Percentiles rank a stretch among this genome's conserved stretches.
phyloP scores from a whole-genome alignment of 1,140 invertebrate species.

The Drosophila parvula region DNA sequence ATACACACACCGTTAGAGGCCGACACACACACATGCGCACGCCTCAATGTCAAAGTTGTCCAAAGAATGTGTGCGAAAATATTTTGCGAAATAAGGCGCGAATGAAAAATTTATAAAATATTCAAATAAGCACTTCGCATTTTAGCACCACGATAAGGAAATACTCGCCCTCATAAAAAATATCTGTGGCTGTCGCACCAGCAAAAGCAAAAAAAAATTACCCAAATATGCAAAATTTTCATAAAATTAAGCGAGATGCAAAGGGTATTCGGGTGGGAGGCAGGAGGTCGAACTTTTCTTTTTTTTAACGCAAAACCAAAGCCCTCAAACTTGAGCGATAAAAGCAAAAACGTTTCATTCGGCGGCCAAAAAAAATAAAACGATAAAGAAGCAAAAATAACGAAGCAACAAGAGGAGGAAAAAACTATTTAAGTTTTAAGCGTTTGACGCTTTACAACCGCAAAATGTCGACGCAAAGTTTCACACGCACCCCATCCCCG shows the following conservation, averaged over 20 bases:
- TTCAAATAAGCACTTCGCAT: slow-evolving; percentile 77
- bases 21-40: slow-evolving; percentile 32
- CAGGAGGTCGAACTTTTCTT: slow-evolving; percentile 28
- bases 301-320: slow-evolving; percentile 47
- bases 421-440: slow-evolving; percentile 80
- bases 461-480: slow-evolving; percentile 79
- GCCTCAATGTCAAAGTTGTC: slow-evolving; percentile 71
- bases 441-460: slow-evolving; percentile 80
- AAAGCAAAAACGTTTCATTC: slow-evolving; percentile 51
- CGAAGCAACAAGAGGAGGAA: slow-evolving; percentile 25
- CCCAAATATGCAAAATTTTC: slow-evolving; percentile 55
- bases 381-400: slow-evolving; percentile 30
- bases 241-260: slow-evolving; percentile 56
- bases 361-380: slow-evolving; percentile 45
- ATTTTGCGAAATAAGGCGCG: slow-evolving; percentile 78
- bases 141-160: slow-evolving; percentile 56
- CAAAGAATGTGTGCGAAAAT: slow-evolving; percentile 76
- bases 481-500: slow-evolving; percentile 47
- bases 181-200: slow-evolving; percentile 39
- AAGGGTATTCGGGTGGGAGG: slow-evolving; percentile 10
- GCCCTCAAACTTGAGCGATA: slow-evolving; percentile 63
- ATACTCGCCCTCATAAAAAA: slow-evolving; percentile 40
- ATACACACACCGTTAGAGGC: not conserved
- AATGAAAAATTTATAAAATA: slow-evolving; percentile 83
- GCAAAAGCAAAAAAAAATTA: slow-evolving; percentile 33